Evolutionary conservation across 2,797 vertebrate species (phyloP).

Genomic region (Myoxocephalus aenaeus): DNA sequence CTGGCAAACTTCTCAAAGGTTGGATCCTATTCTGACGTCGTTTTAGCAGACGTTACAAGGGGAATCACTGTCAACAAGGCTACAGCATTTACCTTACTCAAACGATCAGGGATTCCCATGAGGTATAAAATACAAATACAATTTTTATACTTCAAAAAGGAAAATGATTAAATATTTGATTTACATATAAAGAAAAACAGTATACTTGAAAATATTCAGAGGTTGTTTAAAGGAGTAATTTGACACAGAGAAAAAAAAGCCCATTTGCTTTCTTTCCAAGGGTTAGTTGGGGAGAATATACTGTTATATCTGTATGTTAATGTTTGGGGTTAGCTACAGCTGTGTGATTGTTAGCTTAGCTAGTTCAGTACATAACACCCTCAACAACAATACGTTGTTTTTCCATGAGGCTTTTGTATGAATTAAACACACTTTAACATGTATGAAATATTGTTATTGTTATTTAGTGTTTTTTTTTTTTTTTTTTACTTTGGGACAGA

Average conservation of each 20-base stretch:
- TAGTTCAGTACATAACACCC: background rate
- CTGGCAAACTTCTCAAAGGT: slow-evolving; percentile 6
- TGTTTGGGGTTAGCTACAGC: background rate
- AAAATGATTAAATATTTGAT: slow-evolving; percentile 1
- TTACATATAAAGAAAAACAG: background rate
- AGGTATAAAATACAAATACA: background rate
- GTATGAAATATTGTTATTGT: background rate
- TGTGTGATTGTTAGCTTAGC: background rate
- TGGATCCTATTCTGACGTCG: slow-evolving; percentile 13
- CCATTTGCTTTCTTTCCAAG: background rate
- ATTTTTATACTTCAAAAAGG: background rate
- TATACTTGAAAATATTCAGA: background rate
- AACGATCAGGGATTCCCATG: slow-evolving; percentile 2
- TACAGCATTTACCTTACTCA: slow-evolving; percentile 28
- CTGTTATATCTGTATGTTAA: background rate
- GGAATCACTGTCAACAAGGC: slow-evolving; percentile 7
- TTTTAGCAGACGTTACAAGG: slow-evolving; percentile 14
- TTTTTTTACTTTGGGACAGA: background rate
- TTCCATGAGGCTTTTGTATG: background rate
- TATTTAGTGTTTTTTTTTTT: background rate
- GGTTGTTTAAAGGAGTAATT: background rate
- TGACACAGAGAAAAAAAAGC: background rate
- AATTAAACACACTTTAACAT: background rate
- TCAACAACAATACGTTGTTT: background rate
- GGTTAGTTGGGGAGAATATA: background rate